phyloP scores from a whole-genome alignment of 2,797 vertebrate genomes.

The Melanotaenia parkinsoni region DNA sequence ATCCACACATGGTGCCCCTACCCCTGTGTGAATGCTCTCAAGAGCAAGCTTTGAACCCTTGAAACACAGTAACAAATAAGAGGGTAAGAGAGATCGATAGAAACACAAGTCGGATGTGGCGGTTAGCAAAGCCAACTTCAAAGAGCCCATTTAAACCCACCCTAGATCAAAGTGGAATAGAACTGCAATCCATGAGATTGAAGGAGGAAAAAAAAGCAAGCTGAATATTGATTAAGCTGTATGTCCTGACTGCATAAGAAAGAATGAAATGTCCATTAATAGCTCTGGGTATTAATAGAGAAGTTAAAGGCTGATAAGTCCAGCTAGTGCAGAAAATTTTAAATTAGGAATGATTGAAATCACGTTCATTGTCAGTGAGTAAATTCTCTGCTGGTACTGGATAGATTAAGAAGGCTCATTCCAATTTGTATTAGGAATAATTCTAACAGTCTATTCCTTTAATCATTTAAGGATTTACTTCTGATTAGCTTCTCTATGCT shows the following conservation, averaged over 20 bases:
- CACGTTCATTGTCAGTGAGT: conserved; percentile 53
- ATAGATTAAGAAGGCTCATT: conserved; percentile 40
- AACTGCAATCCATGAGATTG: conserved; percentile 82
- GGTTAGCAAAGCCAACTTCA: conserved; percentile 85
- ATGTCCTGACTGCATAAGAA: conserved; percentile 68
- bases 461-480: conserved; percentile 49
- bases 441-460: conserved; percentile 37
- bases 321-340: conserved; percentile 45
- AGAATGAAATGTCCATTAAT: conserved; percentile 69
- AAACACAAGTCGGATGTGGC: conserved; percentile 82
- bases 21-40: conserved; percentile 60
- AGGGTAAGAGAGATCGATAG: conserved; percentile 81
- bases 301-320: conserved; percentile 57
- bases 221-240: conserved; percentile 83
- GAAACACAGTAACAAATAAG: conserved; percentile 79
- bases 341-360: conserved; percentile 66
- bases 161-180: conserved; percentile 81
- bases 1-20: conserved; percentile 40
- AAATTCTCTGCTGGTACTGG: conserved; percentile 43
- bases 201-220: conserved; percentile 60
- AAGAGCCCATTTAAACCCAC: conserved; percentile 80
- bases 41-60: conserved; percentile 79
- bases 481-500: conserved; percentile 36
- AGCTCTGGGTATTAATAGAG: conserved; percentile 55
- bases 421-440: conserved; percentile 43